phyloP scores from a whole-genome alignment of 2,888 invertebrate species.

The Chymomyza caudatula region DNA sequence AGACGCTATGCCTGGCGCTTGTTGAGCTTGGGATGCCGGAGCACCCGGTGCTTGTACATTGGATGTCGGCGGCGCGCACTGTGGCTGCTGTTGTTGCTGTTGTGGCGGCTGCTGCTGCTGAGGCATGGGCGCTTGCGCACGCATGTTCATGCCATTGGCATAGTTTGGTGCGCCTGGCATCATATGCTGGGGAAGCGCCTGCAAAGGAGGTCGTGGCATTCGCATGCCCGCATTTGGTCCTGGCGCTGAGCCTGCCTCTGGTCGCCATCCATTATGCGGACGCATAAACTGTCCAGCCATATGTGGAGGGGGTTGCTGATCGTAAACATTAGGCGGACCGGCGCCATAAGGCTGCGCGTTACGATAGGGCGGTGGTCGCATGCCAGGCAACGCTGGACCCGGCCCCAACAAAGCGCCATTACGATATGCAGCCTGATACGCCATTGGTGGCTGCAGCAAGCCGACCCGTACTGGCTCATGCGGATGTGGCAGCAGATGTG shows the following conservation, averaged over 20 bases:
- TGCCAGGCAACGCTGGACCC: slow-evolving; percentile 41
- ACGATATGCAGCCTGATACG: slow-evolving; percentile 19
- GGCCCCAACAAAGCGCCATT: slow-evolving; percentile 55
- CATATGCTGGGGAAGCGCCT: slow-evolving; percentile 56
- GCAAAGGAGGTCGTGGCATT: slow-evolving; percentile 80
- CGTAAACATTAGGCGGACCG: slow-evolving; percentile 40
- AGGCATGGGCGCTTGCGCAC: slow-evolving; percentile 48
- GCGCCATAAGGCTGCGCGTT: slow-evolving; percentile 38
- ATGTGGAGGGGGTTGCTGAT: slow-evolving; percentile 34
- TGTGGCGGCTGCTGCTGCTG: slow-evolving; percentile 38
- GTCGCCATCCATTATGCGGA: slow-evolving; percentile 65
- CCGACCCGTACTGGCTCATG: slow-evolving; percentile 56
- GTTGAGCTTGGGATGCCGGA: slow-evolving; percentile 23
- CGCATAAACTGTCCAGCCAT: slow-evolving; percentile 48
- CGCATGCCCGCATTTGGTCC: slow-evolving; percentile 68
- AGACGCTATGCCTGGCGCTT: background rate
- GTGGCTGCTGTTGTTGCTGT: slow-evolving; percentile 32
- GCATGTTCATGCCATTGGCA: slow-evolving; percentile 59
- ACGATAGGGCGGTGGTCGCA: slow-evolving; percentile 69
- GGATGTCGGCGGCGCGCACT: slow-evolving; percentile 29
- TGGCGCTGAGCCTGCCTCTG: slow-evolving; percentile 54
- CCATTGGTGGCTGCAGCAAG: slow-evolving; percentile 52
- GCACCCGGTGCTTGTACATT: slow-evolving; percentile 8
- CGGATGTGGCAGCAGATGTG: slow-evolving; percentile 46
- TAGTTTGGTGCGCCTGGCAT: slow-evolving; percentile 56